Percentiles rank a stretch among this genome's conserved stretches.
These are phyloP conservation scores for Hipparchia semele DNA, from an alignment of 2,888 invertebrate species.

Conservation along the genomic window DNA sequence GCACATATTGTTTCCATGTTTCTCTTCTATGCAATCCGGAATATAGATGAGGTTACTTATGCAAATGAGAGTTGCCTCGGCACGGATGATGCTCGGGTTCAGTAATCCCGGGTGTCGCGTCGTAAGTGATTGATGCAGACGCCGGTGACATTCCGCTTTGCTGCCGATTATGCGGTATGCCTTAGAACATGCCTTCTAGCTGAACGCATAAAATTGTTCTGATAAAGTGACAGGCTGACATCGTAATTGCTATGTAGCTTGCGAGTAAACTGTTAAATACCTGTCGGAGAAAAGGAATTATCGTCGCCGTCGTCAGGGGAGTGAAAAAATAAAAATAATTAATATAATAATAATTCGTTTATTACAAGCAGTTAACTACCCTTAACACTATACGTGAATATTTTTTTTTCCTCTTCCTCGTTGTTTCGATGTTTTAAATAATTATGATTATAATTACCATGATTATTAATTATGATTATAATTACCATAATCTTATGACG, in stretches of 20 bases:
- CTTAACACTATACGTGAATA: no score
- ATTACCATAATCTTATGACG: no score
- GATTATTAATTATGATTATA: no score
- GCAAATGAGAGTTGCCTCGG: slow-evolving; percentile 70
- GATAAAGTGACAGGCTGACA: neutral
- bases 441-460: no score
- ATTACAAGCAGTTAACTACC: no score
- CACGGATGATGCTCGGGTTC: slow-evolving; percentile 66
- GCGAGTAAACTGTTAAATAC: neutral
- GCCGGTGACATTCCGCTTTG: slow-evolving; percentile 62
- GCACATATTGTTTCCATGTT: slow-evolving; percentile 78
- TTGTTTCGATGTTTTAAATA: no score
- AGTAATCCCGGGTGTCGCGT: slow-evolving; percentile 63
- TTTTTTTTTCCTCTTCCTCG: no score
- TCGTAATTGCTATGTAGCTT: neutral
- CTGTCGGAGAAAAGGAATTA: no score
- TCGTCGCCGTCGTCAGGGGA: no score
- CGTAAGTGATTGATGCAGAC: slow-evolving; percentile 75
- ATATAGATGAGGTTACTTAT: slow-evolving; percentile 81
- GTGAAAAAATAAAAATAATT: no score
- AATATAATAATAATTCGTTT: no score
- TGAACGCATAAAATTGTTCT: slow-evolving; percentile 11
- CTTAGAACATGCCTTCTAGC: slow-evolving; percentile 26
- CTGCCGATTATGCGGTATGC: slow-evolving; percentile 31
- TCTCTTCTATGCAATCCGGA: slow-evolving; percentile 69